Base-by-base conservation (phyloP, 1,140 invertebrate species). In the Venustaconcha ellipsiformis region DNA sequence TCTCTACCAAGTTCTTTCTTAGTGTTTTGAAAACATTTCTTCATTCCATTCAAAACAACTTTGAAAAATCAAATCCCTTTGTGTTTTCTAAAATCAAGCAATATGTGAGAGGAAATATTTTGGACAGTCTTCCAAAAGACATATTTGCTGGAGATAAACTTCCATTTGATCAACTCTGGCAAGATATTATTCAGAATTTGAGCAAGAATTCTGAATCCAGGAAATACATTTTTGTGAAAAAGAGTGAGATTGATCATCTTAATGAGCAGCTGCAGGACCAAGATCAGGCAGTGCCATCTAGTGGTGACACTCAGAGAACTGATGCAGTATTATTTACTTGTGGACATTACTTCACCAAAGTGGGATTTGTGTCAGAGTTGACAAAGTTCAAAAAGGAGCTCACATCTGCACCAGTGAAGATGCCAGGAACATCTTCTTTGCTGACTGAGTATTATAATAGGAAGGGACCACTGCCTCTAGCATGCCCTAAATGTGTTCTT, bases 401-500 rank as follows among this genome's bases (percentile, higher is more conserved):
- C 14, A 74, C 57, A 15, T 57, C 64, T 72, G 70, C 67, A 37
- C 20, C 23, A 14, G 59, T 60, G 20, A 79, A 74, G 55, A 67
- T 82, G 8, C 80, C 83, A 57, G 73, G 80, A 56, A 76, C 81
- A n/a, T 71, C 78, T 18, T 66, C 73, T 37, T 66, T 84, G 20
- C 59, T 84, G 26, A 74, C 68, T 65, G 77, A 84, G 20, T 80
- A 80, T 63, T 80, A 81, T 48, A 65, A 48, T n/a, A 76, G 79
- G 37, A 67, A 74, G 23, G 79, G 76, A 12, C 57, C 67, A 14
- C 58, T 82, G 37, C 79, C 80, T 18, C 64, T 78, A 18, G 79
- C 83, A 5, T 84, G 83, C 76, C 83, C 83, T 14, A 80, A 74
- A 59, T 84, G 83, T 77, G 76, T 84, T 18, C 57, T 78, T n/a